These are phyloP conservation scores for Pteria penguin DNA, from an alignment of 2,888 invertebrate species.

Conservation along the genomic window DNA sequence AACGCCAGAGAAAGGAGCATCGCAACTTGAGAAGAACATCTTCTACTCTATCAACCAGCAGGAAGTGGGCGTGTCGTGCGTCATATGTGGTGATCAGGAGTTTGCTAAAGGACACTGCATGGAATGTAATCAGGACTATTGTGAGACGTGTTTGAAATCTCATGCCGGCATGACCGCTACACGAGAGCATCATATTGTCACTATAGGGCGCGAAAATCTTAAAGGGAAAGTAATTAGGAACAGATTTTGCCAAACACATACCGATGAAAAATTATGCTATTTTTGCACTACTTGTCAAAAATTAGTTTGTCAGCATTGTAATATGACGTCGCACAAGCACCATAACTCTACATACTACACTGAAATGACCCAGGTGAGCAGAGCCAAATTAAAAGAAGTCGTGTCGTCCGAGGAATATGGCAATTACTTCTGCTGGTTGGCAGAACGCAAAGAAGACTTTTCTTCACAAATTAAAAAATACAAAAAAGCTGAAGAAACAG, in stretches of 20 bases:
- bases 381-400: background rate
- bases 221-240: constrained; percentile 17
- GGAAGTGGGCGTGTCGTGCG: constrained; percentile 18
- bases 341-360: constrained; percentile 28
- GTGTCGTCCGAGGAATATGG: constrained; percentile 21
- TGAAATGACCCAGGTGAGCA: constrained; percentile 22
- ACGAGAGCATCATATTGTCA: constrained; percentile 39
- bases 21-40: constrained; percentile 21
- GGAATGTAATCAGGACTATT: constrained; percentile 40
- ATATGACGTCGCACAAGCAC: constrained; percentile 35
- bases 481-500: constrained; percentile 19
- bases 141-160: constrained; percentile 30
- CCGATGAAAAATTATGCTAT: constrained; percentile 32
- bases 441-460: constrained; percentile 30
- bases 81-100: constrained; percentile 34
- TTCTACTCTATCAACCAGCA: constrained; percentile 3
- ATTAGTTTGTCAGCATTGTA: constrained; percentile 42
- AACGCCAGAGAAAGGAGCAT: constrained; percentile 18
- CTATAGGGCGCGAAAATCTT: constrained; percentile 9
- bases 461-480: constrained; percentile 23
- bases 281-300: constrained; percentile 34
- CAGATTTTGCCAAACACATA: constrained; percentile 33
- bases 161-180: constrained; percentile 38
- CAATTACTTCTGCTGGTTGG: constrained; percentile 37
- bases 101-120: constrained; percentile 29